Evolutionary conservation across 2,888 invertebrate species (phyloP).

Genomic region (Abscondita cerata): DNA sequence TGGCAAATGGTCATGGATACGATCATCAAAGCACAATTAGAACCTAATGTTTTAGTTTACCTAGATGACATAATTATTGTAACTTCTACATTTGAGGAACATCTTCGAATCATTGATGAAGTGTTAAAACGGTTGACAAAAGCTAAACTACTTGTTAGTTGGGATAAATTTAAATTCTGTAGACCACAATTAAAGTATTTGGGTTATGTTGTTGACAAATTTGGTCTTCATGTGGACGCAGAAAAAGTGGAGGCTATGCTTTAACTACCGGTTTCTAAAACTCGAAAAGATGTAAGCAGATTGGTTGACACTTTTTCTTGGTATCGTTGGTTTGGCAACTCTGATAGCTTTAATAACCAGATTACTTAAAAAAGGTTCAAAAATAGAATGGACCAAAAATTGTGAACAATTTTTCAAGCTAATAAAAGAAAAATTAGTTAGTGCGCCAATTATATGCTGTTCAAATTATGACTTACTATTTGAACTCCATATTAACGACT

Average conservation of each 20-base stretch:
- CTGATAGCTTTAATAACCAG: background rate
- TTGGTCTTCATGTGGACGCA: constrained; percentile 42
- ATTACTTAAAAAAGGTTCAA: background rate
- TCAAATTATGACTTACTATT: too few species aligned
- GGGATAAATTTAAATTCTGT: constrained; percentile 44
- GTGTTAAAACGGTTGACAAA: constrained; percentile 30
- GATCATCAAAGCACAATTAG: constrained; percentile 5
- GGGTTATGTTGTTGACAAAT: constrained; percentile 46
- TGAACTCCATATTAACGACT: constrained; percentile 40
- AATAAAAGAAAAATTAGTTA: too few species aligned
- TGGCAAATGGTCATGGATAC: constrained; percentile 12
- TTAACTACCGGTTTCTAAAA: constrained; percentile 28
- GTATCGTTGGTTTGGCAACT: constrained; percentile 20
- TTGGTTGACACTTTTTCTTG: constrained; percentile 31
- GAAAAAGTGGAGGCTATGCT: constrained; percentile 39
- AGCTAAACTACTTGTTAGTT: constrained; percentile 41
- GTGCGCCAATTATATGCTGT: constrained; percentile 36
- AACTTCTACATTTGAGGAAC: constrained; percentile 32
- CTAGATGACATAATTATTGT: constrained; percentile 41
- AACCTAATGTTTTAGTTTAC: constrained; percentile 26
- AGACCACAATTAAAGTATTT: constrained; percentile 43
- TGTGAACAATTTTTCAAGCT: background rate
- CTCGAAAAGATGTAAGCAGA: constrained; percentile 17
- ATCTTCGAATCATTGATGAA: constrained; percentile 27
- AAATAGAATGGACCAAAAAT: background rate